A percentile compares a stretch with the other conserved stretches of the same genome.
Conservation (phyloP, 1,140 invertebrate genomes). For the Ceratina australensis region DNA sequence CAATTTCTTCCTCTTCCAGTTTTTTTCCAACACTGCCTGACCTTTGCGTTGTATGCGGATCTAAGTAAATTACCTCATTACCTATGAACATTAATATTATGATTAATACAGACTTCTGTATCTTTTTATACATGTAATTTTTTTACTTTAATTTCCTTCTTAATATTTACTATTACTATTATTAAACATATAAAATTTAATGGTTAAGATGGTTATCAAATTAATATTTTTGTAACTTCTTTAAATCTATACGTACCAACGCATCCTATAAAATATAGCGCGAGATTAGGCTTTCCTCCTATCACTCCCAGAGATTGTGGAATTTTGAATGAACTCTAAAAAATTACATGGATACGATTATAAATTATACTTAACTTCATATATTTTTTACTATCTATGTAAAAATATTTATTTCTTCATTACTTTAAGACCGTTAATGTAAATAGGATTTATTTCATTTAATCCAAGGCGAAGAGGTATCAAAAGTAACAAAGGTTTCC, state of each 20-base stretch:
- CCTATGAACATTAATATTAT: conserved; percentile 77
- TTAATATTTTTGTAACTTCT: no score
- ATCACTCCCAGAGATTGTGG: conserved; percentile 96
- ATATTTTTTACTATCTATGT: conserved; percentile 25
- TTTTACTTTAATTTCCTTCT: conserved; percentile 5
- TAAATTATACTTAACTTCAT: conserved; percentile 37
- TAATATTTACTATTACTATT: conserved; percentile 4
- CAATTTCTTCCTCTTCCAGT: conserved; percentile 85
- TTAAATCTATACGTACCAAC: conserved; percentile 82
- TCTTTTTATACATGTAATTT: neutral
- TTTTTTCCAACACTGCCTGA: conserved; percentile 87
- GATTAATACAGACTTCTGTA: conserved; percentile 27
- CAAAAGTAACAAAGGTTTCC: conserved; percentile 96
- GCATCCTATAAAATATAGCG: conserved; percentile 98
- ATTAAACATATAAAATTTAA: no score
- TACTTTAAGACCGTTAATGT: conserved; percentile 92
- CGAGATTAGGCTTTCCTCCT: conserved; percentile 98
- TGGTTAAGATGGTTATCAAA: no score
- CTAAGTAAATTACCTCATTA: conserved; percentile 95
- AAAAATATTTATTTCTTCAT: conserved; percentile 56
- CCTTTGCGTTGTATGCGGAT: conserved; percentile 96
- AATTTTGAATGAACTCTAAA: conserved; percentile 93
- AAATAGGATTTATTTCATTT: conserved; percentile 95
- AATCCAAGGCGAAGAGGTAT: conserved; percentile 97
- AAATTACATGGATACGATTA: conserved; percentile 61